These are phyloP conservation scores for Sialis fuliginosa DNA, from an alignment of 2,888 invertebrate species.

Conservation along the genomic window DNA sequence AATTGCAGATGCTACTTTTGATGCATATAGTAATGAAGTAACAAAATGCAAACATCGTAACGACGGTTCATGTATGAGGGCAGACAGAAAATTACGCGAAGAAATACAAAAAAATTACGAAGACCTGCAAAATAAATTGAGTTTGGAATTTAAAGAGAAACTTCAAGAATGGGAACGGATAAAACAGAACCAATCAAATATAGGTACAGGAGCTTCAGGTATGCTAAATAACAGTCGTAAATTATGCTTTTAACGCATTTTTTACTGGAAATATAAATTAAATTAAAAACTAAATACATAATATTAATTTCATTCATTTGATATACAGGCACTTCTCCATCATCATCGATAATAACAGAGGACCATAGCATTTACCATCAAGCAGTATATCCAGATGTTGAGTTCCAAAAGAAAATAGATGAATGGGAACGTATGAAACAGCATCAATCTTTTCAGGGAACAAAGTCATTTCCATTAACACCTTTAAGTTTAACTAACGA, in stretches of 20 bases:
- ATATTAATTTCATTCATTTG: too few relatives aligned
- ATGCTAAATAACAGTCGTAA: too few relatives aligned
- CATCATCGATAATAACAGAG: slow-evolving; percentile 7
- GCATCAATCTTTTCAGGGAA: slow-evolving; percentile 10
- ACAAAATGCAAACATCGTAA: slow-evolving; percentile 1
- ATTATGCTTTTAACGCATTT: too few relatives aligned
- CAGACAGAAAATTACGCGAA: slow-evolving; percentile 25
- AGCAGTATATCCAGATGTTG: slow-evolving; percentile 11
- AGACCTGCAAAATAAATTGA: slow-evolving; percentile 51
- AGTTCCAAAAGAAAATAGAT: slow-evolving; percentile 27
- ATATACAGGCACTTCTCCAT: slow-evolving; percentile 12
- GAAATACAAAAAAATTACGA: slow-evolving; percentile 57
- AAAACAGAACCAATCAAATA: slow-evolving; percentile 10
- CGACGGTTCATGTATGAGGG: not conserved
- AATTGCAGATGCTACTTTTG: too few relatives aligned
- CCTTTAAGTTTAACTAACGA: slow-evolving; percentile 26
- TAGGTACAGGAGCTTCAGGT: not conserved
- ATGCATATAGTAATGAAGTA: not conserved
- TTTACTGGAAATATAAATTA: too few relatives aligned
- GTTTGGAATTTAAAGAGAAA: slow-evolving; percentile 57
- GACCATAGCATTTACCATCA: not conserved
- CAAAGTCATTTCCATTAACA: slow-evolving; percentile 13
- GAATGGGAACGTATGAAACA: slow-evolving; percentile 32
- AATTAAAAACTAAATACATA: too few relatives aligned
- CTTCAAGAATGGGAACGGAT: slow-evolving; percentile 33